Base-by-base conservation (phyloP, 2,888 invertebrate genomes). In the Pomacea canaliculata region DNA sequence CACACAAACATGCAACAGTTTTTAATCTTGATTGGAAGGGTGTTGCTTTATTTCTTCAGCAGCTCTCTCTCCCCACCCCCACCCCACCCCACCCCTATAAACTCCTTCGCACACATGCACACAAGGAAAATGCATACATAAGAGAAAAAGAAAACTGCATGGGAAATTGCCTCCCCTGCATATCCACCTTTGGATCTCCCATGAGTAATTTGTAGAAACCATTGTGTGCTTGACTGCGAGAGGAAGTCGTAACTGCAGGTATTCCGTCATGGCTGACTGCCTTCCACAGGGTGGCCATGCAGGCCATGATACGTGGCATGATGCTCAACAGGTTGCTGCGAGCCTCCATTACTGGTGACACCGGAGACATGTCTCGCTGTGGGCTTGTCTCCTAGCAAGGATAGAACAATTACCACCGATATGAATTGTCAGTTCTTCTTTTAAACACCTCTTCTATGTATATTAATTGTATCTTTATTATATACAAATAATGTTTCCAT, bases 241-340 rank as follows among this genome's bases (percentile, higher is more conserved):
- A 49, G 67, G 74, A 68, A 12, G 81, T 63, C 60, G 94, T 94
- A 86, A 95, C 94, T 96, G 96, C 96, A 66, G 96, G 91, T 62
- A 94, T 88, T 67, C 92, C 88, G 59, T 94, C 93, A 27, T 66
- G 51, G 65, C 71, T 74, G 62, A 82, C 73, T 60, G 94, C 94
- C 86, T 95, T 94, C 96, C 96, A 97, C 65, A 96, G 91, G 63
- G 94, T 93, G 2, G 95, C 94, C 63, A 96, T 93, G 82, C 95
- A 95, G 7, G 95, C 94, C 82, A 97, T 94, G 83, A 96, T 95
- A 82, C 95, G 92, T 0, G 96, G 96, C 86, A 96, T 92, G 88
- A 95, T 95, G 84, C 94, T 94, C 49, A 96, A 91, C 71, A 96
- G 94, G 46, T 94, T 94, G 87, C 94, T 94, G 78, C 95, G 92